These are phyloP conservation scores for Sorex araneus DNA, from an alignment of 2,113 vertebrate species.

Conservation along the genomic window DNA sequence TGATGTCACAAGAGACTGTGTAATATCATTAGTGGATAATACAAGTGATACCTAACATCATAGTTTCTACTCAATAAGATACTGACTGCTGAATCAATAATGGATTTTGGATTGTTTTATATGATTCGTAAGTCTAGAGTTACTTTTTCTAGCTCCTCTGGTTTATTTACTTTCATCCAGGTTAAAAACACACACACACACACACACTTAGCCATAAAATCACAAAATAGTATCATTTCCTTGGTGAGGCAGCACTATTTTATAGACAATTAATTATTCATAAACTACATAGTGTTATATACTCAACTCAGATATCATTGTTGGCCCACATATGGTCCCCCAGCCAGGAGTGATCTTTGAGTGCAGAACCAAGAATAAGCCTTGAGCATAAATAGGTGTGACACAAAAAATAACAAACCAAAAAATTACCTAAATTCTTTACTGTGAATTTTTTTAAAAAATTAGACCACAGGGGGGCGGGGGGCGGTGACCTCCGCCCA, in stretches of 20 bases:
- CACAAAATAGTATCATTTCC: neutral
- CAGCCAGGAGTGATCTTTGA: no score
- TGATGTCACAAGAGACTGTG: neutral
- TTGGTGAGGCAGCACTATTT: neutral
- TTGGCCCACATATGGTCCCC: no score
- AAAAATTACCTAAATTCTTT: neutral
- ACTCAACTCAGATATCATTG: neutral
- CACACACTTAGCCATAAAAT: neutral
- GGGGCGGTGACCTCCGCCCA: no score
- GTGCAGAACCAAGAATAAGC: no score
- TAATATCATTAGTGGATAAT: no score
- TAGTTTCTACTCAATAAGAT: neutral
- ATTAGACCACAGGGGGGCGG: no score
- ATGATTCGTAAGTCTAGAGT: neutral
- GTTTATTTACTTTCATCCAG: neutral
- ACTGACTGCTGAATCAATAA: neutral
- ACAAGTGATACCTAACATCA: neutral
- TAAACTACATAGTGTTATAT: neutral
- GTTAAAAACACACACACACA: neutral
- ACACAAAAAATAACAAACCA: no score
- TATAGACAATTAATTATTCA: neutral
- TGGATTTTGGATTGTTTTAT: constrained; percentile 12
- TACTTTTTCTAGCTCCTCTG: neutral
- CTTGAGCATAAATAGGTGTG: no score
- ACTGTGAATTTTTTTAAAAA: neutral